phyloP scores from a whole-genome alignment of 2,888 invertebrate species.

The Odontomyia ornata region DNA sequence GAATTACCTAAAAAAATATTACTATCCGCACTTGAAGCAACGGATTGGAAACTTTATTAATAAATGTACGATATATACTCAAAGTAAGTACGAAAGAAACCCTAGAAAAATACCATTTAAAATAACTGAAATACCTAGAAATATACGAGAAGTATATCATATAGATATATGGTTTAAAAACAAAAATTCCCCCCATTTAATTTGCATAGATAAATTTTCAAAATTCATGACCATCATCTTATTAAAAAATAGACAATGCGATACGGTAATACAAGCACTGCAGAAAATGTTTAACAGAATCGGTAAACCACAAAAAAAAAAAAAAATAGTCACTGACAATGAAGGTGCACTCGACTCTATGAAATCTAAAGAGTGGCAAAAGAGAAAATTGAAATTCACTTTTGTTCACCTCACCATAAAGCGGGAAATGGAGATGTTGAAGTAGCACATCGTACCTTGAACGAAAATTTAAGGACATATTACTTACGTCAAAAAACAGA shows the following conservation, averaged over 20 bases:
- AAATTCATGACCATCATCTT: constrained; percentile 34
- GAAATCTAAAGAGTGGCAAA: constrained; percentile 32
- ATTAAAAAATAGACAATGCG: constrained; percentile 36
- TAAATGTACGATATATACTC: constrained; percentile 22
- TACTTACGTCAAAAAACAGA: constrained; percentile 21
- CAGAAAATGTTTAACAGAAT: constrained; percentile 12
- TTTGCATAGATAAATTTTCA: constrained; percentile 28
- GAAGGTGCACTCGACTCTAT: constrained; percentile 17
- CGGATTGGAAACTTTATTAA: constrained; percentile 17
- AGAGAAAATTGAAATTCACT: constrained; percentile 26
- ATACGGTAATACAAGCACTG: constrained; percentile 30
- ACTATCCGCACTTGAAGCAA: constrained; percentile 19
- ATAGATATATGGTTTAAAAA: constrained; percentile 29
- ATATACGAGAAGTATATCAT: constrained; percentile 21
- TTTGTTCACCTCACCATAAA: constrained; percentile 39
- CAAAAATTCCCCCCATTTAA: constrained; percentile 20
- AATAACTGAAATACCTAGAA: constrained; percentile 25
- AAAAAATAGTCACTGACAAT: constrained; percentile 32
- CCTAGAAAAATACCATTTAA: constrained; percentile 31
- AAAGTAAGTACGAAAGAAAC: constrained; percentile 36
- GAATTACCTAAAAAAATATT: constrained; percentile 23
- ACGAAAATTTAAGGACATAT: constrained; percentile 28
- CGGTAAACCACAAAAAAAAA: constrained; percentile 33
- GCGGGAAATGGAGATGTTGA: constrained; percentile 29
- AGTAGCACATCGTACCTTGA: constrained; percentile 28